A percentile compares a stretch with the other conserved stretches of the same genome.
Evolutionary conservation across 2,113 vertebrate genomes (phyloP).

Genomic region (Pogonocichla stellata): DNA sequence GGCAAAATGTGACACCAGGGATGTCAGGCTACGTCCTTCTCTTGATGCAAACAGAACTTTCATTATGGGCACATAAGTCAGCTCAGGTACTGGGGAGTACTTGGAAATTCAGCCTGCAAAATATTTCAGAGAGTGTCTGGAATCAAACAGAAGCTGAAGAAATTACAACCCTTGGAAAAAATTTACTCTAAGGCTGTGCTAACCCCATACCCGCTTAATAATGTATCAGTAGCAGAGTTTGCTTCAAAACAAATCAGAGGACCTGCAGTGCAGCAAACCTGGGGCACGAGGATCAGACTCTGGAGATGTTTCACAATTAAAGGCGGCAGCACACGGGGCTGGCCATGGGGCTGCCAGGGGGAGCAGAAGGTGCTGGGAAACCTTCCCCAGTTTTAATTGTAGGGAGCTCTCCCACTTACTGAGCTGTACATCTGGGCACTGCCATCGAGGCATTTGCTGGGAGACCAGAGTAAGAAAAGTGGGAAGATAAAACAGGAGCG

Average conservation of each 20-base stretch:
- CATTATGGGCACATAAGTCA: background rate
- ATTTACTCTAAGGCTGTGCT: background rate
- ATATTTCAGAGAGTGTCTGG: background rate
- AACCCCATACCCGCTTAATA: background rate
- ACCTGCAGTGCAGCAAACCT: background rate
- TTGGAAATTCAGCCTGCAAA: background rate
- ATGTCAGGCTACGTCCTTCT: accelerated
- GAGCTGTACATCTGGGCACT: background rate
- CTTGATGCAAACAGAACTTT: background rate
- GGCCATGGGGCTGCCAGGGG: background rate
- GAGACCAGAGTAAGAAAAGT: background rate
- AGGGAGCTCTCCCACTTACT: background rate
- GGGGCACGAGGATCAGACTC: background rate
- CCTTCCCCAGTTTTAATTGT: background rate
- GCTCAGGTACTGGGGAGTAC: background rate
- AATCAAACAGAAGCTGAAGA: background rate
- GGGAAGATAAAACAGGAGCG: background rate
- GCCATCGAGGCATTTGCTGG: background rate
- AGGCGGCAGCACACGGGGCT: background rate
- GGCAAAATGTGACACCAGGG: background rate
- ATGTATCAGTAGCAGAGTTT: background rate
- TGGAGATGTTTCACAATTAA: background rate
- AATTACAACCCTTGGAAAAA: background rate
- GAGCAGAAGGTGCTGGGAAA: background rate
- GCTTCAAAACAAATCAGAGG: background rate